Conservation (phyloP, 2,888 invertebrate species). For the Drosophila bunnanda region DNA sequence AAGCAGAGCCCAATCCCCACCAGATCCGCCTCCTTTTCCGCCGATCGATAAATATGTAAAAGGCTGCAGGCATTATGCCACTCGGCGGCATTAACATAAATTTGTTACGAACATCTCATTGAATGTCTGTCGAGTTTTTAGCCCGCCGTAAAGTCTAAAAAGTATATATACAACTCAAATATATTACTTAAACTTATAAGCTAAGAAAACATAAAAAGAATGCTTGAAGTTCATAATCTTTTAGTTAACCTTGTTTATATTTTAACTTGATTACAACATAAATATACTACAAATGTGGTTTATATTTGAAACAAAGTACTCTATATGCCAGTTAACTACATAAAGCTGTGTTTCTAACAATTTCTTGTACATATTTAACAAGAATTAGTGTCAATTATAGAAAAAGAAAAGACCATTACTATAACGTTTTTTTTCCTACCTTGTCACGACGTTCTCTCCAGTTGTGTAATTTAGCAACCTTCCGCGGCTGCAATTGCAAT, state of each 20-base stretch:
- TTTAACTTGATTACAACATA: not conserved
- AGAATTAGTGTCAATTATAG: constrained; percentile 7
- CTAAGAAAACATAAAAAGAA: not conserved
- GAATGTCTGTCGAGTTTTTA: constrained; percentile 30
- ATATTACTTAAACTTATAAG: not conserved
- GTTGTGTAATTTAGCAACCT: constrained; percentile 30
- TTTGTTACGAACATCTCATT: constrained; percentile 30
- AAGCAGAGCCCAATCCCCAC: constrained; percentile 3
- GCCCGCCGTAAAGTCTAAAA: constrained; percentile 13
- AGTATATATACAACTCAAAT: no score
- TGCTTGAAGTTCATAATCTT: no score
- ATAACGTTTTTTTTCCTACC: constrained; percentile 9
- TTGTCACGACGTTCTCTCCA: constrained; percentile 18
- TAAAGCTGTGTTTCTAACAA: not conserved
- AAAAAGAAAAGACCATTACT: constrained; percentile 9
- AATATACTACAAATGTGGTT: no score
- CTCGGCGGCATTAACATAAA: constrained; percentile 52
- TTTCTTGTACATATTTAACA: constrained; percentile 4
- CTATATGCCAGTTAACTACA: not conserved
- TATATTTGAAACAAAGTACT: no score
- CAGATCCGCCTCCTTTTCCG: constrained; percentile 14
- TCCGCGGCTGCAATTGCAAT: constrained; percentile 31
- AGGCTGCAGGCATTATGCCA: constrained; percentile 39
- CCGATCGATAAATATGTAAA: constrained; percentile 22
- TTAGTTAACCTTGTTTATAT: no score